Conservation (phyloP, 1,140 invertebrate genomes). For the Bombus pyrosoma region DNA sequence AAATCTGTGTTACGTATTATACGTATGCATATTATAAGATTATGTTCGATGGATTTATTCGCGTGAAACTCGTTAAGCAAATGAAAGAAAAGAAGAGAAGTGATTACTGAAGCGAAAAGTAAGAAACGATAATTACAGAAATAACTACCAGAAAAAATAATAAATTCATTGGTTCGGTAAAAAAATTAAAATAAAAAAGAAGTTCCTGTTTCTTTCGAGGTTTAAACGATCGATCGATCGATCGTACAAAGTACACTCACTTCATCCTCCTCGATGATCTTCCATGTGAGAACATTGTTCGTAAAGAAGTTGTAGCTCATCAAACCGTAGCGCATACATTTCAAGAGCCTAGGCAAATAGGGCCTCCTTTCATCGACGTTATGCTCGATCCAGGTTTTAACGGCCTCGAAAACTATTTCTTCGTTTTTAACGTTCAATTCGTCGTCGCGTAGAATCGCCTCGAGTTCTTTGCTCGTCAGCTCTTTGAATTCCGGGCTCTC, state of each 20-base stretch:
- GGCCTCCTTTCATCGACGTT: constrained; percentile 81
- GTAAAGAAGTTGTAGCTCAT: constrained; percentile 86
- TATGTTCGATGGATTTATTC: too few species aligned
- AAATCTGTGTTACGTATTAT: too few species aligned
- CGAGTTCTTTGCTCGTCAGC: constrained; percentile 86
- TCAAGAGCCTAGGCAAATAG: constrained; percentile 84
- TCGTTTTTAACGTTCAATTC: constrained; percentile 88
- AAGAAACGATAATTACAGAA: too few species aligned
- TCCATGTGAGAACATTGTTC: constrained; percentile 84
- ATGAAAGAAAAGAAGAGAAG: not conserved
- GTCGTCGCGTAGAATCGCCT: constrained; percentile 89
- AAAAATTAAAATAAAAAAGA: too few species aligned
- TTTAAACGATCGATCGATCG: not conserved
- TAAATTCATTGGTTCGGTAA: too few species aligned
- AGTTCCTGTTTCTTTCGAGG: not conserved
- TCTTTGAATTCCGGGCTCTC: constrained; percentile 89
- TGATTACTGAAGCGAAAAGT: not conserved
- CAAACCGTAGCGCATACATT: constrained; percentile 86
- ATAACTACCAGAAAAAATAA: too few species aligned
- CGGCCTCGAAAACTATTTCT: constrained; percentile 87
- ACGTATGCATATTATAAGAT: too few species aligned
- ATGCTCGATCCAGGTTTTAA: constrained; percentile 86
- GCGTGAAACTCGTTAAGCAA: not conserved
- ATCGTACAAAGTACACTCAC: constrained; percentile 79
- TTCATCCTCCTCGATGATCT: constrained; percentile 82